A percentile compares a stretch with the other conserved stretches of the same genome.
These are phyloP conservation scores for Drosophila guanche DNA, from an alignment of 1,140 invertebrate genomes.

Conservation along the genomic window DNA sequence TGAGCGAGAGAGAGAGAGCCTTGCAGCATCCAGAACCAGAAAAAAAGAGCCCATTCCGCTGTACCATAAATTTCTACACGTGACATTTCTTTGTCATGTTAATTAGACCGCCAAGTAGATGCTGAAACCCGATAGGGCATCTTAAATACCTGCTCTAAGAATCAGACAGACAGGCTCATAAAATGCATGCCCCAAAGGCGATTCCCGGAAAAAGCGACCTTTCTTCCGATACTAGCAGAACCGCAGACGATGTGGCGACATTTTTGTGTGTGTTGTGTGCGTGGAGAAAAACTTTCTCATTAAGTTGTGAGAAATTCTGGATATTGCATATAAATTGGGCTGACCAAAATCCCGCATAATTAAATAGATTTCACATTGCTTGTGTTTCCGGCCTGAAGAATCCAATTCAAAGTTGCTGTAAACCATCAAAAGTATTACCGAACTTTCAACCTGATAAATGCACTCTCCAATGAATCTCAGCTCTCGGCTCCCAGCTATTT, in stretches of 20 bases:
- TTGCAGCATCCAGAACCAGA: slow-evolving; percentile 30
- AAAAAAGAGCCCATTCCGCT: slow-evolving; percentile 18
- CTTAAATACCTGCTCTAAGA: slow-evolving; percentile 70
- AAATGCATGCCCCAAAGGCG: slow-evolving; percentile 50
- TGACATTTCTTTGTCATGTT: slow-evolving; percentile 83
- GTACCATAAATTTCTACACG: slow-evolving; percentile 72
- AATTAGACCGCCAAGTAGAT: slow-evolving; percentile 77
- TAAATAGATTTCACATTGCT: slow-evolving; percentile 16
- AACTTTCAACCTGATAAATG: too few relatives aligned
- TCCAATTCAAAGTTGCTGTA: not conserved
- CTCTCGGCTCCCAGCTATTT: slow-evolving; percentile 11
- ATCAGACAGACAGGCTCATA: slow-evolving; percentile 49
- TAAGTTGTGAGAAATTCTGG: slow-evolving; percentile 48
- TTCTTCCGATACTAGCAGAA: slow-evolving; percentile 8
- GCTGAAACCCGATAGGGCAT: slow-evolving; percentile 72
- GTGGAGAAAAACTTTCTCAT: slow-evolving; percentile 22
- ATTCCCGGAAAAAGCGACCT: slow-evolving; percentile 46
- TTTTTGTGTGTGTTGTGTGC: slow-evolving; percentile 14
- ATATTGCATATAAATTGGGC: slow-evolving; percentile 45
- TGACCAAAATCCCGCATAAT: slow-evolving; percentile 35
- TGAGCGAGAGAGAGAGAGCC: slow-evolving; percentile 25
- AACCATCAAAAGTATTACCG: too few relatives aligned
- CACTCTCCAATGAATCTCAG: not conserved
- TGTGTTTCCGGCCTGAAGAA: slow-evolving; percentile 8
- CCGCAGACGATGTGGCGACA: slow-evolving; percentile 68